phyloP scores from a whole-genome alignment of 2,888 invertebrate species.

The Drosophila niveifrons region DNA sequence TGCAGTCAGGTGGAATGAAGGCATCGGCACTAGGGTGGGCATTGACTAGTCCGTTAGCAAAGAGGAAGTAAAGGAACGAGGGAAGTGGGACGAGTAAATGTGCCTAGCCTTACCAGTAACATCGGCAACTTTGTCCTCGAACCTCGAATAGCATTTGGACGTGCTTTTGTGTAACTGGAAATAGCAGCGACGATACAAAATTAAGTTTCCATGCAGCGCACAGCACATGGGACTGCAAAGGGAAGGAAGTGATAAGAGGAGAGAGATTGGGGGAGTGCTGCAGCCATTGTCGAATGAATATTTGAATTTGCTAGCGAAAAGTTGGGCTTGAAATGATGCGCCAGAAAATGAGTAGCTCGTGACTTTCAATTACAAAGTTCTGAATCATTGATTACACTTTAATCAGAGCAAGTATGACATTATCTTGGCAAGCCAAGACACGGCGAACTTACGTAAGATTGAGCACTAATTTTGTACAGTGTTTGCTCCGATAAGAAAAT shows the following conservation, averaged over 20 bases:
- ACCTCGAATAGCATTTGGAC: constrained; percentile 46
- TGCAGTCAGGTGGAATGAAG: constrained; percentile 62
- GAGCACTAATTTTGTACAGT: background rate
- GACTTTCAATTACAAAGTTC: constrained; percentile 64
- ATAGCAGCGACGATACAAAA: constrained; percentile 60
- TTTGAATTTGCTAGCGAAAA: constrained; percentile 50
- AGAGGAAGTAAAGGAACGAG: constrained; percentile 2
- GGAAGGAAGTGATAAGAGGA: background rate
- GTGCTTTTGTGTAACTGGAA: constrained; percentile 56
- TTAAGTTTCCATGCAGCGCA: constrained; percentile 58
- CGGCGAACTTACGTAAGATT: background rate
- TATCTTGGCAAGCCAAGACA: constrained; percentile 26
- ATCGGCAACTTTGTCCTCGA: constrained; percentile 25
- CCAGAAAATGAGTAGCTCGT: constrained; percentile 41
- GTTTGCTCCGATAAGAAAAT: background rate
- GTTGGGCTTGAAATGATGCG: constrained; percentile 35
- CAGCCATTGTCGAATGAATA: constrained; percentile 31
- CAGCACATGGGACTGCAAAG: constrained; percentile 18
- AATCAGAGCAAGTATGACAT: constrained; percentile 33
- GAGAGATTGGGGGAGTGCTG: background rate
- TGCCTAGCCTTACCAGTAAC: constrained; percentile 9
- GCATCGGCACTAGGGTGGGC: constrained; percentile 32
- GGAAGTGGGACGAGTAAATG: background rate
- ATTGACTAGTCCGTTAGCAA: constrained; percentile 40
- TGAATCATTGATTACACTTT: constrained; percentile 56